phyloP scores from a whole-genome alignment of 2,797 vertebrate species.

The Kryptolebias ocellatus region DNA sequence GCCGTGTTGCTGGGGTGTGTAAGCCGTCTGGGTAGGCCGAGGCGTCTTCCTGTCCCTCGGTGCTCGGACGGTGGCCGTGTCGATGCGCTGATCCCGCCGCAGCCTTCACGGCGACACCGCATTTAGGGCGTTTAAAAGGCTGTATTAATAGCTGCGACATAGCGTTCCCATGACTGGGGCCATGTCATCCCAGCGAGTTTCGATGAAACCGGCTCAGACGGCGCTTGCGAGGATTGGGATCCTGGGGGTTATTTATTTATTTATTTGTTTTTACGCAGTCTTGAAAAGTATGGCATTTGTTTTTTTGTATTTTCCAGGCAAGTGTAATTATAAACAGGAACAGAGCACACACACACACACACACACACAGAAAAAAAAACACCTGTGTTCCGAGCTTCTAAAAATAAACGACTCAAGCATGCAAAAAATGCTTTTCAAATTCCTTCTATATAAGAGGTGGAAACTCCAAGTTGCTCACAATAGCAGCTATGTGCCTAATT shows the following conservation, averaged over 20 bases:
- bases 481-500: not conserved
- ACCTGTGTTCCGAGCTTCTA: not conserved
- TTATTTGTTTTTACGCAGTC: not conserved
- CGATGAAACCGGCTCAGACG: conserved; percentile 75
- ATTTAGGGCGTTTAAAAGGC: conserved; percentile 67
- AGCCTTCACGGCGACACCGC: conserved; percentile 25
- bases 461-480: not conserved
- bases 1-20: conserved; percentile 1
- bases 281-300: not conserved
- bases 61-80: not conserved
- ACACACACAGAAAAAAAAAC: not conserved
- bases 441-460: not conserved
- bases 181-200: conserved; percentile 70
- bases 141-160: conserved; percentile 78
- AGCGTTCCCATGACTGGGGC: conserved; percentile 62
- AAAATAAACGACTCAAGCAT: not conserved
- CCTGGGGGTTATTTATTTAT: not conserved
- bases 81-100: conserved; percentile 3
- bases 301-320: not conserved
- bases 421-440: not conserved
- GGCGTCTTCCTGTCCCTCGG: conserved; percentile 20
- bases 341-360: too few species aligned
- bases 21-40: not conserved
- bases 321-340: not conserved
- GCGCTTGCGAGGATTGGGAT: conserved; percentile 65